A percentile compares a stretch with the other conserved stretches of the same genome.
Evolutionary conservation across 1,140 invertebrate genomes (phyloP).

Genomic region (Varroa destructor): DNA sequence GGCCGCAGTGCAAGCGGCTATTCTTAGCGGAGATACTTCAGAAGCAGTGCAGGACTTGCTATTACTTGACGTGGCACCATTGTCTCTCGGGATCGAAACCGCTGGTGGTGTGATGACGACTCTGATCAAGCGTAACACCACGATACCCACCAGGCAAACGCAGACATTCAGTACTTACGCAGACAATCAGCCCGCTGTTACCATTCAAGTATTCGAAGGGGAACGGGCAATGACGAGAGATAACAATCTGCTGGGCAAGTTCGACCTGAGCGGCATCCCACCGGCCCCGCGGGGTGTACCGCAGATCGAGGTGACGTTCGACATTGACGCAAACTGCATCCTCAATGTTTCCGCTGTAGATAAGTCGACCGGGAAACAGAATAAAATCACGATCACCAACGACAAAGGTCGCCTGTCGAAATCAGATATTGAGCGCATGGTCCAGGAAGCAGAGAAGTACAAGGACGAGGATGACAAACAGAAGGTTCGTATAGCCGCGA

Average conservation of each 20-base stretch:
- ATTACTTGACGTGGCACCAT: slow-evolving; percentile 52
- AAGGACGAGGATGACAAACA: slow-evolving; percentile 38
- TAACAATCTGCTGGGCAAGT: slow-evolving; percentile 48
- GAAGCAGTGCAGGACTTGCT: slow-evolving; percentile 48
- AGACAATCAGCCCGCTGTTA: slow-evolving; percentile 60
- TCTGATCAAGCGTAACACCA: slow-evolving; percentile 51
- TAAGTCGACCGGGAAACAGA: slow-evolving; percentile 41
- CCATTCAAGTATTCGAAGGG: slow-evolving; percentile 53
- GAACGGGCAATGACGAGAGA: slow-evolving; percentile 50
- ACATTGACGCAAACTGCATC: slow-evolving; percentile 43
- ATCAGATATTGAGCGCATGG: slow-evolving; percentile 41
- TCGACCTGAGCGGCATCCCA: slow-evolving; percentile 49
- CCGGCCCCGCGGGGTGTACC: slow-evolving; percentile 58
- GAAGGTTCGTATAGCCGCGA: slow-evolving; percentile 35
- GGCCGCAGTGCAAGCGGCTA: slow-evolving; percentile 61
- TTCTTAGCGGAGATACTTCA: slow-evolving; percentile 49
- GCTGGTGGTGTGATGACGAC: slow-evolving; percentile 54
- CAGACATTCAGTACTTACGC: slow-evolving; percentile 54
- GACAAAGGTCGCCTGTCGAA: slow-evolving; percentile 40
- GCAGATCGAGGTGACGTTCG: slow-evolving; percentile 46
- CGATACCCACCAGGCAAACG: slow-evolving; percentile 53
- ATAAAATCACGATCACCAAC: slow-evolving; percentile 41
- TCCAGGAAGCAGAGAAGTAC: slow-evolving; percentile 41
- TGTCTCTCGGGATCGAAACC: slow-evolving; percentile 54
- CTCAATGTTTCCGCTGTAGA: slow-evolving; percentile 42